A percentile compares a stretch with the other conserved stretches of the same genome.
These are phyloP conservation scores for Crotalus tigris DNA, from an alignment of 2,113 vertebrate species.

Conservation along the genomic window DNA sequence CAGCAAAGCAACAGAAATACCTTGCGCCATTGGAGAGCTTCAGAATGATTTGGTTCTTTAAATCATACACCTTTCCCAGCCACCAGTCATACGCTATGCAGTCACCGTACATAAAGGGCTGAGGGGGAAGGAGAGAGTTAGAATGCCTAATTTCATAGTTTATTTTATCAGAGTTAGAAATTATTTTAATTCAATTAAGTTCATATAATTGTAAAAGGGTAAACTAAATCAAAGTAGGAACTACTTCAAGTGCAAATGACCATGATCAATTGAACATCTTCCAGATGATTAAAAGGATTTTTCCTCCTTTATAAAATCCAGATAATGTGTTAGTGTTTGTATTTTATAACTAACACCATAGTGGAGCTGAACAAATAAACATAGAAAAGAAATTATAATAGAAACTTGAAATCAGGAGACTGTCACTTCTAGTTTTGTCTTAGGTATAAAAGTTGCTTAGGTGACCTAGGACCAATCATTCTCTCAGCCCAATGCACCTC, in stretches of 20 bases:
- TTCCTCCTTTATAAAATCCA: neutral
- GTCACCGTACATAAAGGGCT: conserved; percentile 99
- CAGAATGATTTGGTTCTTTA: conserved; percentile 96
- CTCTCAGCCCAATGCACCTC: neutral
- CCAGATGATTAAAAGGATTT: neutral
- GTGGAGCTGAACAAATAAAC: neutral
- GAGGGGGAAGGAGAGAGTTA: conserved; percentile 24
- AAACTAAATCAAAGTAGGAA: accelerated
- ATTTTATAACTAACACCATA: neutral
- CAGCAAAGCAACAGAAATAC: conserved; percentile 61
- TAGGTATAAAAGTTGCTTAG: neutral
- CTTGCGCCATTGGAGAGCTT: conserved; percentile 97
- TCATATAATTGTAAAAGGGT: neutral
- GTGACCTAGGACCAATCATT: neutral
- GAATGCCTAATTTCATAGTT: neutral
- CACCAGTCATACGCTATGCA: conserved; percentile 98
- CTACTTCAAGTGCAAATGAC: neutral
- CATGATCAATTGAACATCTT: neutral
- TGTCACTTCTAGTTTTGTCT: neutral
- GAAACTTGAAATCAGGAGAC: neutral
- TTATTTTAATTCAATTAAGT: neutral
- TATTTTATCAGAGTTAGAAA: neutral
- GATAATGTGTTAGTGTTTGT: neutral
- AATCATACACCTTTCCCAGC: conserved; percentile 96
- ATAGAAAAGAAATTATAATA: neutral